A percentile compares a stretch with the other conserved stretches of the same genome.
Evolutionary conservation across 2,113 vertebrate genomes (phyloP).

Genomic region (Todiramphus saurophagus): DNA sequence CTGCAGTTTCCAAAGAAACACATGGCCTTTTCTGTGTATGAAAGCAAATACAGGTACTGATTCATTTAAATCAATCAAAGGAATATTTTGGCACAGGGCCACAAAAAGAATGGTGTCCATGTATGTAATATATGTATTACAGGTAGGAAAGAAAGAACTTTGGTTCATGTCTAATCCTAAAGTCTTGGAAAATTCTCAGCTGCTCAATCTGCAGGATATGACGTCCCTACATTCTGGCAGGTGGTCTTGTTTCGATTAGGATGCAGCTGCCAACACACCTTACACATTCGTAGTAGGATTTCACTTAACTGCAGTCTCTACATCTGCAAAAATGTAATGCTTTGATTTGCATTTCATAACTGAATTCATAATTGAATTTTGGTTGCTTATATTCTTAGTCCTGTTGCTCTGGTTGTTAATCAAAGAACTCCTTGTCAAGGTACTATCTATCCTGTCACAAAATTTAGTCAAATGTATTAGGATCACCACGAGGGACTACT

Average conservation of each 20-base stretch:
- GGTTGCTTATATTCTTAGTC: neutral
- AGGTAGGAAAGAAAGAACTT: neutral
- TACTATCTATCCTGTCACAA: neutral
- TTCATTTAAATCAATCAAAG: neutral
- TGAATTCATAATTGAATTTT: neutral
- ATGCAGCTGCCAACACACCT: neutral
- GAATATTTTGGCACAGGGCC: neutral
- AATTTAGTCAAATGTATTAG: neutral
- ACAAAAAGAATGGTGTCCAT: neutral
- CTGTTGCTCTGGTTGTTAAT: neutral
- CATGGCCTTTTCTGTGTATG: neutral
- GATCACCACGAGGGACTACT: neutral
- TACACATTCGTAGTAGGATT: neutral
- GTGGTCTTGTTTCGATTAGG: neutral
- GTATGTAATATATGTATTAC: neutral
- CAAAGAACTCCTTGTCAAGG: neutral
- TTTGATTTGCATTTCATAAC: neutral
- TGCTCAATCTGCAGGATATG: neutral
- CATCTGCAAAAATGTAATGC: neutral
- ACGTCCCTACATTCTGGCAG: neutral
- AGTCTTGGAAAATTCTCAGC: neutral
- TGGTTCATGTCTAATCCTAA: neutral
- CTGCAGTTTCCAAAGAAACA: neutral
- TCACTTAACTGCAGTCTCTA: neutral
- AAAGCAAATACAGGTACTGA: neutral